Conservation (phyloP, 1,140 invertebrate species). For the Chlorops oryzae region DNA sequence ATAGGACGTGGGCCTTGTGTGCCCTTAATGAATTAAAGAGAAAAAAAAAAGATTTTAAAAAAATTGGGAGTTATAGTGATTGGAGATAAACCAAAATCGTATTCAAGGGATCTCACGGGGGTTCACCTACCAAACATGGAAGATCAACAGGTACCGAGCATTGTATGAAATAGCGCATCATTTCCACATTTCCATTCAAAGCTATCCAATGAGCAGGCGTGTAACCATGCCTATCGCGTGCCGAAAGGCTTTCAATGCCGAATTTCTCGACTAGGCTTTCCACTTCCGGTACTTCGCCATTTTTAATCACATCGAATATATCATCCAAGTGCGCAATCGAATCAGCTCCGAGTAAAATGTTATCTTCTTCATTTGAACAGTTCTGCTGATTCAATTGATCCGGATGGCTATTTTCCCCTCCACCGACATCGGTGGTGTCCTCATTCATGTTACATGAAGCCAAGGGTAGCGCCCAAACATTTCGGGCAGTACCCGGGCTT, state of each 20-base stretch:
- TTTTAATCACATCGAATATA: slow-evolving; percentile 46
- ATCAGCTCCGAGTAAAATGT: slow-evolving; percentile 37
- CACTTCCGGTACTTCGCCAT: slow-evolving; percentile 64
- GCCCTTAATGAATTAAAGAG: no score
- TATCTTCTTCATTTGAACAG: slow-evolving; percentile 42
- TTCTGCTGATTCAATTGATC: slow-evolving; percentile 4
- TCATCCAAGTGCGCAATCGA: slow-evolving; percentile 48
- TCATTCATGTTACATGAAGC: slow-evolving; percentile 64
- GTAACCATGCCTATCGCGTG: slow-evolving; percentile 83
- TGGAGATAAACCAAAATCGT: no score
- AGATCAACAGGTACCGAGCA: slow-evolving; percentile 75
- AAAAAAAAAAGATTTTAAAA: no score
- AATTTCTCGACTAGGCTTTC: slow-evolving; percentile 71
- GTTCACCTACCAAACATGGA: slow-evolving; percentile 72
- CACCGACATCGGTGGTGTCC: slow-evolving; percentile 40
- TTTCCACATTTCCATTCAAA: slow-evolving; percentile 75
- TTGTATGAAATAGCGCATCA: slow-evolving; percentile 79
- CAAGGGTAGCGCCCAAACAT: slow-evolving; percentile 73
- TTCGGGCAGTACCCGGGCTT: slow-evolving; percentile 76
- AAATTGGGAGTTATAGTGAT: no score
- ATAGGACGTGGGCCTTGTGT: slow-evolving; percentile 83
- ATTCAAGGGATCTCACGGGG: no score
- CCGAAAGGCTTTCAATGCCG: slow-evolving; percentile 63
- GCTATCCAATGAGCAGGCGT: slow-evolving; percentile 89
- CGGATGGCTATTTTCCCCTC: slow-evolving; percentile 10